Evolutionary conservation across 2,888 invertebrate species (phyloP).

Genomic region (Zelleria hepariella): DNA sequence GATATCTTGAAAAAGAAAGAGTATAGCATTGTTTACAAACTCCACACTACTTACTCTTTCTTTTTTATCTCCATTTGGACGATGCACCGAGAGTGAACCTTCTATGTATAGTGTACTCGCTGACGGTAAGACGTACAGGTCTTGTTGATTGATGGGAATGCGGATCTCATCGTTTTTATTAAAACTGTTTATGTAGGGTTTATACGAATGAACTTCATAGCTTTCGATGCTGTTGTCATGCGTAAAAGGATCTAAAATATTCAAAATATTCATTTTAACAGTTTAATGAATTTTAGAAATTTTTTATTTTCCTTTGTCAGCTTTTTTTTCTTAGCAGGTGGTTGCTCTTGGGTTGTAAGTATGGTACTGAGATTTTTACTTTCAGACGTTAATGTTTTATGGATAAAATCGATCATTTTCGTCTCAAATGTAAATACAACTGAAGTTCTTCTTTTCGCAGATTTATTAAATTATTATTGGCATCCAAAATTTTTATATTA

Average conservation of each 20-base stretch:
- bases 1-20: constrained; percentile 3
- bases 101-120: constrained; percentile 22
- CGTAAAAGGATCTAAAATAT: not conserved
- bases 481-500: constrained; percentile 7
- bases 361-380: constrained; percentile 5
- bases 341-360: not conserved
- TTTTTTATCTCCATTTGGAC: not conserved
- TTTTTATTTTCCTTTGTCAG: constrained; percentile 9
- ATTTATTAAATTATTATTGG: constrained; percentile 10
- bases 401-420: constrained; percentile 10
- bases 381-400: not conserved
- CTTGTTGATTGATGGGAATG: constrained; percentile 26
- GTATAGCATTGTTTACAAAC: not conserved
- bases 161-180: constrained; percentile 29
- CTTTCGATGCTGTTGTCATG: constrained; percentile 19
- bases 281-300: constrained; percentile 3
- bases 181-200: constrained; percentile 20
- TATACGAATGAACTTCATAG: constrained; percentile 22
- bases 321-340: constrained; percentile 7
- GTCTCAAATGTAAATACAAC: constrained; percentile 9
- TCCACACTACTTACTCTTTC: not conserved
- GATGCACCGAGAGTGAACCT: constrained; percentile 12
- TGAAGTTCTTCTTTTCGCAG: constrained; percentile 10
- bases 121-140: constrained; percentile 23
- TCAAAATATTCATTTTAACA: not conserved